These are phyloP conservation scores for Rhyacophila brunnea DNA, from an alignment of 1,140 invertebrate genomes.

Conservation along the genomic window DNA sequence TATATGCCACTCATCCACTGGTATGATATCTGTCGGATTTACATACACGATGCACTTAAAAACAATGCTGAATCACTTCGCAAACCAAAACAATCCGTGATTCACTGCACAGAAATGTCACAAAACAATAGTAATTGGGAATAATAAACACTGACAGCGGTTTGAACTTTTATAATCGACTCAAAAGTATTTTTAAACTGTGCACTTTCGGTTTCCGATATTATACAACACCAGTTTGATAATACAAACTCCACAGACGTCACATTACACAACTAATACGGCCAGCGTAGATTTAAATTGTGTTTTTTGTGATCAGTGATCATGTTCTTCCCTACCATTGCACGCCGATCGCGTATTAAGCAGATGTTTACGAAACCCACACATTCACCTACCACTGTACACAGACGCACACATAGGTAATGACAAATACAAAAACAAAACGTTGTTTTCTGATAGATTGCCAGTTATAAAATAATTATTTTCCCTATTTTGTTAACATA, in stretches of 20 bases:
- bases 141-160: conserved; percentile 7
- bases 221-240: conserved; percentile 13
- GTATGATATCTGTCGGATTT: too few species aligned
- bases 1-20: too few species aligned
- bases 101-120: conserved; percentile 3
- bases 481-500: too few species aligned
- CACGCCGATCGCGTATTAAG: background rate
- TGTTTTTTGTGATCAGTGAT: background rate
- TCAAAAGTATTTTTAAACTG: conserved; percentile 2
- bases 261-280: background rate
- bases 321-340: background rate
- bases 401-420: too few species aligned
- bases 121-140: conserved; percentile 8
- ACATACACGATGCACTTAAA: too few species aligned
- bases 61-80: too few species aligned
- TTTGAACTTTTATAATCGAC: conserved; percentile 9
- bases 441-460: too few species aligned
- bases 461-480: too few species aligned
- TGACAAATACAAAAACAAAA: too few species aligned
- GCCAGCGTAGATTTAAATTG: conserved; percentile 9
- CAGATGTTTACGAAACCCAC: conserved; percentile 12
- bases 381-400: background rate
- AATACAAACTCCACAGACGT: background rate
- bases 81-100: background rate
- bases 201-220: conserved; percentile 18